These are phyloP conservation scores for Mythimna vitellina DNA, from an alignment of 2,888 invertebrate genomes.

Conservation along the genomic window DNA sequence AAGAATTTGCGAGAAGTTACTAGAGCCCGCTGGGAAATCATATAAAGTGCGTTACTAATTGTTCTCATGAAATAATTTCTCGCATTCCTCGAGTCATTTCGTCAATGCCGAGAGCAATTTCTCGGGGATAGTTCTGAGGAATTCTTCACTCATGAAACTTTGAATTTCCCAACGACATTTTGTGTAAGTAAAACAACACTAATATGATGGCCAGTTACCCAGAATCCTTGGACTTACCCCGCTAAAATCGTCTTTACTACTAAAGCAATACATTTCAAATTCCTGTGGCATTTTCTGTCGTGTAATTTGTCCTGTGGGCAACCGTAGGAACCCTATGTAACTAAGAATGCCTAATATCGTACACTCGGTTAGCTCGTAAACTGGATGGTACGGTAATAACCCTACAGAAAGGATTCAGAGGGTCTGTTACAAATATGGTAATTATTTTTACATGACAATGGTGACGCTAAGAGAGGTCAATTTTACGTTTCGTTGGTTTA, in stretches of 20 bases:
- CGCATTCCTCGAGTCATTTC: constrained; percentile 46
- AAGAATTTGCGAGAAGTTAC: constrained; percentile 45
- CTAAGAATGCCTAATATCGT: constrained; percentile 56
- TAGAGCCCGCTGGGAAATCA: constrained; percentile 62
- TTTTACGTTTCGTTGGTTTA: constrained; percentile 31
- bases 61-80: constrained; percentile 50
- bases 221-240: not conserved
- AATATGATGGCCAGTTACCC: constrained; percentile 33
- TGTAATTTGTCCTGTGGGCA: constrained; percentile 53
- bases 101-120: constrained; percentile 30
- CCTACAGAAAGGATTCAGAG: constrained; percentile 44
- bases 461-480: not conserved
- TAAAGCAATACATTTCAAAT: constrained; percentile 27
- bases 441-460: constrained; percentile 44
- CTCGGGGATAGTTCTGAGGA: constrained; percentile 16
- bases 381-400: constrained; percentile 35
- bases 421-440: constrained; percentile 44
- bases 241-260: constrained; percentile 13
- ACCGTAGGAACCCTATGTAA: constrained; percentile 47
- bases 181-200: constrained; percentile 42
- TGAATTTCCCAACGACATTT: constrained; percentile 43
- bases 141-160: constrained; percentile 38
- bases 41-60: constrained; percentile 60
- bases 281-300: constrained; percentile 17
- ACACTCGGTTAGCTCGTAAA: constrained; percentile 57